Base-by-base conservation (phyloP, 1,140 invertebrate species). In the Lethrus apterus region DNA sequence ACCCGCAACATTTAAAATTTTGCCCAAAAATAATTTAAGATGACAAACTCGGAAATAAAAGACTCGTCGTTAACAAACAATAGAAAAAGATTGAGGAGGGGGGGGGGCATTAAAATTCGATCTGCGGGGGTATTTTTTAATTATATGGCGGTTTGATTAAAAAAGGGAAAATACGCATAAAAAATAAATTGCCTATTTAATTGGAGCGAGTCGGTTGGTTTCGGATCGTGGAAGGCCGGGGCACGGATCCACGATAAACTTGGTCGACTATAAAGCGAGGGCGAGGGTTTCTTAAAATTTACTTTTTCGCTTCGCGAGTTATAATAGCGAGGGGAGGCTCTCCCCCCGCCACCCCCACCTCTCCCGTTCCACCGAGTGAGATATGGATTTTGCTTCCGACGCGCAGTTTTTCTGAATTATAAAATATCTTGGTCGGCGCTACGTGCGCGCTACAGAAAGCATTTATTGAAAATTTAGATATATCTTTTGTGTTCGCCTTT, bases 101-200 rank as follows among this genome's bases (percentile, higher is more conserved):
- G n/a, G n/a, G n/a, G n/a, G n/a, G n/a, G n/a, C n/a, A n/a, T n/a
- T n/a, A n/a, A n/a, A n/a, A n/a, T 20, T 38, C 8, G 13, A 18
- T 19, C 18, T 3, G 11, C n/a, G 18, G 18, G 35, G 35, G 35
- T 38, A 59, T 51, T 57, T 62, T 64, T 60, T 64, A 64, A 64
- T 64, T 64, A 64, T 58, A 62, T 60, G 57, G 59, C 54, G 56
- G 60, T 64, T 51, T 61, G 58, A 63, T 62, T 62, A 60, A 59
- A 58, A 62, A 63, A 61, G 60, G 58, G 49, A 49, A 44, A 50
- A 52, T 45, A 52, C 49, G 44, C 51, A 60, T 58, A 64, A 66
- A 65, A 64, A 62, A 63, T 64, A 66, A 65, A 65, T 66, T 66
- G 63, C 64, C 64, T 64, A 61, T 64, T 66, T 66, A 61, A 63